Conservation (phyloP, 2,888 invertebrate genomes). For the Mythimna lalbum region DNA sequence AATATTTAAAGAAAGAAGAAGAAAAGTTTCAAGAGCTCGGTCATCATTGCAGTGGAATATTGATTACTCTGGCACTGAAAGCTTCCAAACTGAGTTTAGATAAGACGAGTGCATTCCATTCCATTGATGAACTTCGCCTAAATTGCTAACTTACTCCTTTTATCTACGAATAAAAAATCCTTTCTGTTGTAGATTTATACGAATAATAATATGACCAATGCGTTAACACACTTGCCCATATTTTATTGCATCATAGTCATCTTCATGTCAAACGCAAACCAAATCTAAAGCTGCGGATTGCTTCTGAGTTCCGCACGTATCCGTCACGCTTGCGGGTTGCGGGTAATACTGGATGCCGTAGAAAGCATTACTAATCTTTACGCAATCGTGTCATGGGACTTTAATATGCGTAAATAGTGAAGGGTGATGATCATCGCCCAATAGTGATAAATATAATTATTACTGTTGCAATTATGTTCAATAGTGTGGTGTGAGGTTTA, state of each 20-base stretch:
- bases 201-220: neutral
- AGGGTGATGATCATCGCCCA: slow-evolving; percentile 45
- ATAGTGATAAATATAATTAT: slow-evolving; percentile 39
- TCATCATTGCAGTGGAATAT: neutral
- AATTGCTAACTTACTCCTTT: neutral
- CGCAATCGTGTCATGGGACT: slow-evolving; percentile 30
- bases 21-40: neutral
- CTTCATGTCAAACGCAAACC: slow-evolving; percentile 36
- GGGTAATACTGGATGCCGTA: slow-evolving; percentile 31
- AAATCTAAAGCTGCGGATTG: slow-evolving; percentile 15
- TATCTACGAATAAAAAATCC: neutral
- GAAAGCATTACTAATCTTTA: slow-evolving; percentile 64
- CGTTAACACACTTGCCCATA: slow-evolving; percentile 3
- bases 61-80: neutral
- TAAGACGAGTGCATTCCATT: neutral
- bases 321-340: slow-evolving; percentile 26
- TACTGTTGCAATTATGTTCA: slow-evolving; percentile 20
- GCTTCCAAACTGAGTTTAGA: neutral
- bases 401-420: slow-evolving; percentile 60
- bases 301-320: slow-evolving; percentile 50
- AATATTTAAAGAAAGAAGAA: too few species aligned
- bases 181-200: neutral
- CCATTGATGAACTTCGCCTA: neutral
- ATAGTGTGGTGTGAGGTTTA: neutral
- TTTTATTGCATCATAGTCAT: slow-evolving; percentile 30